Percentiles rank a stretch among this genome's conserved stretches.
phyloP scores from a whole-genome alignment of 2,113 vertebrate genomes.

The Hippocampus abdominalis region DNA sequence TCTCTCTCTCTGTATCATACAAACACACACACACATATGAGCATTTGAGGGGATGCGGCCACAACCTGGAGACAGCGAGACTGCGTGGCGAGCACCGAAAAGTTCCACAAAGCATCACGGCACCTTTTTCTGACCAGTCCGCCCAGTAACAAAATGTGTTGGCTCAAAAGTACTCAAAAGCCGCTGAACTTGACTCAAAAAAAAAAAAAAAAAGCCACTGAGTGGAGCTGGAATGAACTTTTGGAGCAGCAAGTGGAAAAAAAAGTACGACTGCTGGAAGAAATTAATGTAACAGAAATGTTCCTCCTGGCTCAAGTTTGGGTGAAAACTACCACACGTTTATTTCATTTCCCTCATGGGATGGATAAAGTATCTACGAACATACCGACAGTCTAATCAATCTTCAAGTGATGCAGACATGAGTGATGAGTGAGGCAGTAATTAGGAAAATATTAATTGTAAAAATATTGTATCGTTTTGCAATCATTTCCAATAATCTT shows the following conservation, averaged over 20 bases:
- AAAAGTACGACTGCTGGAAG: slow-evolving; percentile 7
- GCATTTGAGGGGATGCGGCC: slow-evolving; percentile 39
- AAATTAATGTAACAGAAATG: slow-evolving; percentile 23
- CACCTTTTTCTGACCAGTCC: slow-evolving; percentile 45
- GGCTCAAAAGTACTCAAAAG: slow-evolving; percentile 29
- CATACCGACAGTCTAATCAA: background rate
- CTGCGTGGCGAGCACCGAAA: slow-evolving; percentile 56
- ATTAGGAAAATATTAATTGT: background rate
- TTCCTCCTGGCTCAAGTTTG: slow-evolving; percentile 10
- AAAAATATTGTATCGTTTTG: background rate
- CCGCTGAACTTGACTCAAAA: slow-evolving; percentile 14
- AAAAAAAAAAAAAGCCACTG: slow-evolving; percentile 5
- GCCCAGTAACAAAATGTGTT: slow-evolving; percentile 36
- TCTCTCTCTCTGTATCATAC: slow-evolving; percentile 12
- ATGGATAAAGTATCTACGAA: background rate
- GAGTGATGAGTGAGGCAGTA: no score
- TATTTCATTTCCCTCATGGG: slow-evolving; percentile 4
- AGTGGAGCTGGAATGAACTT: slow-evolving; percentile 20
- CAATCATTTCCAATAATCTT: background rate
- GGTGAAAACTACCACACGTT: slow-evolving; percentile 8
- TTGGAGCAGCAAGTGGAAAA: slow-evolving; percentile 36
- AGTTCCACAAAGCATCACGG: slow-evolving; percentile 59
- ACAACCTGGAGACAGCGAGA: slow-evolving; percentile 56
- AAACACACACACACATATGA: slow-evolving; percentile 27
- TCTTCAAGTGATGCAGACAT: no score